Evolutionary conservation across 2,113 vertebrate species (phyloP).

Genomic region (Peromyscus californicus): DNA sequence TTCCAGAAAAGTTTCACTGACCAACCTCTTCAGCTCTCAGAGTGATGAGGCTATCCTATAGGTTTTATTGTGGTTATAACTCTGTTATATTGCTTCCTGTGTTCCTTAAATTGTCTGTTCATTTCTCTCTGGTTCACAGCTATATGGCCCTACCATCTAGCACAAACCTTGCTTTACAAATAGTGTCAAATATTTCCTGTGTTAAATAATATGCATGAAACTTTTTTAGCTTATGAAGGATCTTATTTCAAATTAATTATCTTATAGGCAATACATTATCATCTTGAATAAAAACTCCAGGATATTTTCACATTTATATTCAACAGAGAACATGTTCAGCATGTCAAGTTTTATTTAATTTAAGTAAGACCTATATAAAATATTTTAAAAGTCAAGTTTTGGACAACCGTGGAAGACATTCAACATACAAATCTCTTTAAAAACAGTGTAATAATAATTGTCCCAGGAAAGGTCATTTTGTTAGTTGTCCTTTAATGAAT

Average conservation of each 20-base stretch:
- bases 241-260: conserved; percentile 1
- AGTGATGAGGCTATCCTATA: background rate
- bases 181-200: background rate
- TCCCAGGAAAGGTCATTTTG: conserved; percentile 29
- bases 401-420: conserved; percentile 46
- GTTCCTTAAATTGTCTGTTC: background rate
- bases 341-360: conserved; percentile 52
- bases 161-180: conserved; percentile 36
- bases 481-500: conserved; percentile 70
- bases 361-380: conserved; percentile 25
- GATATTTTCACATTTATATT: conserved; percentile 46
- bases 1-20: conserved; percentile 18
- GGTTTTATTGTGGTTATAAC: background rate
- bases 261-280: conserved; percentile 3
- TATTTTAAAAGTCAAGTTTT: conserved; percentile 33
- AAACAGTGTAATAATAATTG: conserved; percentile 22
- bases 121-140: background rate
- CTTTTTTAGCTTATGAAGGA: background rate
- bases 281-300: conserved; percentile 30
- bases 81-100: background rate
- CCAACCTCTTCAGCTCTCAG: background rate
- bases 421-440: conserved; percentile 45
- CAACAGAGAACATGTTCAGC: conserved; percentile 12
- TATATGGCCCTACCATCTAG: background rate
- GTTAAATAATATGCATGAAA: background rate